Evolutionary conservation across 2,888 invertebrate genomes (phyloP), one percentile per base, ranked within the genome.

Genomic region (Muschampia plurimacula): DNA sequence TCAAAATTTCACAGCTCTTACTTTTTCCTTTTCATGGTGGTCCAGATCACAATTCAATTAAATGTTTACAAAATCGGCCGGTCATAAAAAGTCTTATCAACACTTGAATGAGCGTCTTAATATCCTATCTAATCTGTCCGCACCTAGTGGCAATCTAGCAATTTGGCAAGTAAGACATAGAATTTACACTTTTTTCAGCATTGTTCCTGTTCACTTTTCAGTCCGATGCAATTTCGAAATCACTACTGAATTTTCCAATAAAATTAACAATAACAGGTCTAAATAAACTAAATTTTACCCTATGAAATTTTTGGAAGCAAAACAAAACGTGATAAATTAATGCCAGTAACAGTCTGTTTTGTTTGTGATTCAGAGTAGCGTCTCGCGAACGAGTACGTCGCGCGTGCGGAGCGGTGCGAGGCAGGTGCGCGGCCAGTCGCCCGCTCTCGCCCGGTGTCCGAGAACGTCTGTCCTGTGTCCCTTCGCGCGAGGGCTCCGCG

Each of bases 391-490:
- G 86, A 89, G 86, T 86, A 87, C 87, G 90, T 90, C 84, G 89
- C 89, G 90, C 86, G 90, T 88, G 86, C 86, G 83, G 86, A 88
- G 80, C 88, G 88, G 86, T 86, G 85, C 84, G 84, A 83, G 87
- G 90, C 92, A 92, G 92, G 92, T 91, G 93, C 90, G 83, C 90
- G 89, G 90, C 90, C 92, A 89, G 89, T 90, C 94, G 92, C 92
- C 94, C 93, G 93, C 94, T 93, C 94, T 91, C 93, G 94, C 91
- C 94, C 92, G 94, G 84, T 94, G 95, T 94, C 94, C 94, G 93
- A 94, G 93, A 93, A 91, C 94, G 94, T 94, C 94, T 95, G 94
- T 92, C 94, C 93, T 89, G 89, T 94, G 94, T 94, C 94, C 94
- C 94, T 94, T 93, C 85, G 87, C 91, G 90, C 93, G 91, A 93